Evolutionary conservation across 2,888 invertebrate genomes (phyloP).

Genomic region (Sceliomorpha sp.): DNA sequence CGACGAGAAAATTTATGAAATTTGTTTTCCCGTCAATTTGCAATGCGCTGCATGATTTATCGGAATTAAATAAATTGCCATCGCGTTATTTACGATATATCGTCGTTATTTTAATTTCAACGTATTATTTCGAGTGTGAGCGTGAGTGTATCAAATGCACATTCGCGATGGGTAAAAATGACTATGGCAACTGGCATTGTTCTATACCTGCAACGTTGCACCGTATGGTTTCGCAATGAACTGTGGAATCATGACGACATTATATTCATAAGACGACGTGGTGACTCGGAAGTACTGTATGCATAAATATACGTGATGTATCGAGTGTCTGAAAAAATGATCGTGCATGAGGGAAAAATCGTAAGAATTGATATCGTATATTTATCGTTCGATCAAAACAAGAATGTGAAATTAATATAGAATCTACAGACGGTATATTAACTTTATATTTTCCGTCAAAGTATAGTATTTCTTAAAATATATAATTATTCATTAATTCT

Average conservation of each 20-base stretch:
- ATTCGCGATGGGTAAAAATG: conserved; percentile 49
- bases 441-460: no score
- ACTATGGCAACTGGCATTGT: conserved; percentile 62
- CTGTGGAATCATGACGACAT: conserved; percentile 71
- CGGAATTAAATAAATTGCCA: conserved; percentile 34
- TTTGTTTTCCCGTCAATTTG: conserved; percentile 24
- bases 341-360: conserved; percentile 20
- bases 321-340: conserved; percentile 25
- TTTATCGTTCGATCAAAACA: no score
- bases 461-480: no score
- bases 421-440: no score
- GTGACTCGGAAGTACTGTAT: conserved; percentile 52
- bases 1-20: conserved; percentile 35
- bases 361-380: no score
- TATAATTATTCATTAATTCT: no score
- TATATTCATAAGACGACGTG: conserved; percentile 59
- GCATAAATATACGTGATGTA: conserved; percentile 26
- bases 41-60: conserved; percentile 35
- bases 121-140: conserved; percentile 8
- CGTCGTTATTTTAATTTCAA: conserved; percentile 34
- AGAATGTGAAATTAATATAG: no score
- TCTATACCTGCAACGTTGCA: conserved; percentile 63
- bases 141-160: conserved; percentile 38
- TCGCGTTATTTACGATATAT: conserved; percentile 28
- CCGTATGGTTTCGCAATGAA: conserved; percentile 67